These are phyloP conservation scores for Asbolus verrucosus DNA, from an alignment of 1,140 invertebrate genomes.

Conservation along the genomic window DNA sequence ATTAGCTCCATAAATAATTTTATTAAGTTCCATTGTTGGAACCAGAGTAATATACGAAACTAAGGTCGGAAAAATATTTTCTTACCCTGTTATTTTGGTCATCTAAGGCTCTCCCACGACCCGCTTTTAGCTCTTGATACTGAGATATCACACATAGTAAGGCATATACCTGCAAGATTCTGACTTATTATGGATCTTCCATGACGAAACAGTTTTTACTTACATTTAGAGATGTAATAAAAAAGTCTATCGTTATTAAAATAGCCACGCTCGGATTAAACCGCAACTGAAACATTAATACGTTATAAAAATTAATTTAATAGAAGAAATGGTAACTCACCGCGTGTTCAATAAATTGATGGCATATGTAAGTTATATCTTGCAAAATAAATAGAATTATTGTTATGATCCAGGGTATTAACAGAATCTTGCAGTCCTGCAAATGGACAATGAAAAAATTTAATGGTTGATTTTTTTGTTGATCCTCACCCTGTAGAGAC, in stretches of 20 bases:
- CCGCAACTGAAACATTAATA: slow-evolving; percentile 69
- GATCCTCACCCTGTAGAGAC: slow-evolving; percentile 67
- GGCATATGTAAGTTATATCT: slow-evolving; percentile 54
- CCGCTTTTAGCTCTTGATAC: slow-evolving; percentile 82
- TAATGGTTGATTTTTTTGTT: background rate
- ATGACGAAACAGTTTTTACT: slow-evolving; percentile 64
- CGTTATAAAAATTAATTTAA: background rate
- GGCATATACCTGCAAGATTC: slow-evolving; percentile 76
- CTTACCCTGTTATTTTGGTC: slow-evolving; percentile 64
- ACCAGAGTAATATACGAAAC: too few species aligned
- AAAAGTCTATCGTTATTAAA: slow-evolving; percentile 74
- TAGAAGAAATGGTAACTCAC: slow-evolving; percentile 48
- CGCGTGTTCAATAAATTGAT: slow-evolving; percentile 55
- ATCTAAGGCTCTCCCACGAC: slow-evolving; percentile 77
- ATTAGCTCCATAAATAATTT: background rate
- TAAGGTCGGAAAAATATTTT: background rate
- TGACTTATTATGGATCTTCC: too few species aligned
- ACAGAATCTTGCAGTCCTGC: slow-evolving; percentile 55
- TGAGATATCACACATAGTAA: slow-evolving; percentile 85
- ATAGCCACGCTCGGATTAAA: slow-evolving; percentile 74
- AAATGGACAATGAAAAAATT: too few species aligned
- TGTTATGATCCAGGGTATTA: slow-evolving; percentile 58
- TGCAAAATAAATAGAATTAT: slow-evolving; percentile 55
- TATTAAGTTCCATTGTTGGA: background rate
- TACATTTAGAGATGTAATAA: slow-evolving; percentile 74